These are phyloP conservation scores for Musca vetustissima DNA, from an alignment of 1,140 invertebrate genomes.

Conservation along the genomic window DNA sequence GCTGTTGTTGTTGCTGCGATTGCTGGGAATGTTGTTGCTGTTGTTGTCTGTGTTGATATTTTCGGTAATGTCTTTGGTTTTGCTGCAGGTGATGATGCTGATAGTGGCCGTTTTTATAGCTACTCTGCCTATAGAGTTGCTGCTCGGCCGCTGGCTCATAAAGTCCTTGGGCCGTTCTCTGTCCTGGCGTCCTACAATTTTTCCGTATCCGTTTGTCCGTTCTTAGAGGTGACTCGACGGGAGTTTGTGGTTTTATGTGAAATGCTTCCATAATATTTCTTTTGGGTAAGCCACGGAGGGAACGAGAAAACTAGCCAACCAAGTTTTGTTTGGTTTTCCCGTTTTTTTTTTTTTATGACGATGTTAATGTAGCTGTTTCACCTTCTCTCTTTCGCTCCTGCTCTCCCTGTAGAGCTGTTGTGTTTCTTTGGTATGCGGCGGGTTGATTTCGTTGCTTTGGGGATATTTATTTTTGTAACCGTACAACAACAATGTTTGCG, in stretches of 20 bases:
- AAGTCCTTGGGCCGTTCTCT: no score
- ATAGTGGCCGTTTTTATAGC: background rate
- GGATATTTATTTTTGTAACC: no score
- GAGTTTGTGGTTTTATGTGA: conserved; percentile 8
- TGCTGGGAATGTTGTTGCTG: conserved; percentile 23
- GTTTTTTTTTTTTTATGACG: background rate
- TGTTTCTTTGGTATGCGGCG: background rate
- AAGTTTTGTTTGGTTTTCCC: background rate
- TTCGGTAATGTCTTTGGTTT: conserved; percentile 31
- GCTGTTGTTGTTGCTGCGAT: background rate
- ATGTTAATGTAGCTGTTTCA: no score
- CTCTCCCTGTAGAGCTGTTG: background rate
- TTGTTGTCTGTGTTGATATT: conserved; percentile 31
- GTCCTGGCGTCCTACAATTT: no score
- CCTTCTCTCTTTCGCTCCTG: background rate
- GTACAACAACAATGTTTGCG: no score
- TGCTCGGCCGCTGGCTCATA: no score
- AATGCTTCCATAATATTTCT: conserved; percentile 23
- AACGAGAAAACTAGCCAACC: background rate
- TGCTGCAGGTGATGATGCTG: background rate
- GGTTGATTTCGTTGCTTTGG: no score
- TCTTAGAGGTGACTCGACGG: conserved; percentile 3
- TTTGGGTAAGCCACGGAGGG: no score
- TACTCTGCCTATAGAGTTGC: background rate
- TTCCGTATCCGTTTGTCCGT: background rate